A percentile compares a stretch with the other conserved stretches of the same genome.
These are phyloP conservation scores for Mizuhopecten yessoensis DNA, from an alignment of 1,140 invertebrate species.

Conservation along the genomic window DNA sequence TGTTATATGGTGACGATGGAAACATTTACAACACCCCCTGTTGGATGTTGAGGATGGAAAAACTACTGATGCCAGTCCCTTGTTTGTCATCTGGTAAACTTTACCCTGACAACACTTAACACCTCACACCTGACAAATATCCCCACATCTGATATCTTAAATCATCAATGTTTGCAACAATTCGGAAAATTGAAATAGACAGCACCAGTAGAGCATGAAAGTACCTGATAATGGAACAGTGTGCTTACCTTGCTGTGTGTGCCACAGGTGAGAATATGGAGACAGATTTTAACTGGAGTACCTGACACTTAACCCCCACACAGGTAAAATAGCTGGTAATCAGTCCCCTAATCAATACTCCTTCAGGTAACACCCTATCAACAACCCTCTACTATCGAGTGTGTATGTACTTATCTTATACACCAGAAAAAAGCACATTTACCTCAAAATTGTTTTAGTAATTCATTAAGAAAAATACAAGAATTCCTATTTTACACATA, in stretches of 20 bases:
- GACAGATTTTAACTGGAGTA: background rate
- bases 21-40: too few relatives aligned
- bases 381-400: slow-evolving; percentile 6
- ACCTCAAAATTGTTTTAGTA: background rate
- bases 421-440: background rate
- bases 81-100: too few relatives aligned
- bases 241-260: background rate
- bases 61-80: too few relatives aligned
- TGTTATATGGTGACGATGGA: too few relatives aligned
- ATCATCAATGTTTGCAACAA: background rate
- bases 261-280: background rate
- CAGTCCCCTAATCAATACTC: slow-evolving; percentile 9
- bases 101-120: too few relatives aligned
- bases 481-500: background rate
- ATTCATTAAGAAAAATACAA: background rate
- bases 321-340: slow-evolving; percentile 7
- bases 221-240: background rate
- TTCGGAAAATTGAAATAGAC: background rate
- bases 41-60: too few relatives aligned
- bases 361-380: slow-evolving; percentile 15
- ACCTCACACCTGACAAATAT: too few relatives aligned
- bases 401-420: background rate
- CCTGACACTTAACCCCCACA: slow-evolving; percentile 30
- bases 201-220: background rate
- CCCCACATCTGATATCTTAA: background rate